These are phyloP conservation scores for Cyclophora albipunctata DNA, from an alignment of 2,888 invertebrate species.

Conservation along the genomic window DNA sequence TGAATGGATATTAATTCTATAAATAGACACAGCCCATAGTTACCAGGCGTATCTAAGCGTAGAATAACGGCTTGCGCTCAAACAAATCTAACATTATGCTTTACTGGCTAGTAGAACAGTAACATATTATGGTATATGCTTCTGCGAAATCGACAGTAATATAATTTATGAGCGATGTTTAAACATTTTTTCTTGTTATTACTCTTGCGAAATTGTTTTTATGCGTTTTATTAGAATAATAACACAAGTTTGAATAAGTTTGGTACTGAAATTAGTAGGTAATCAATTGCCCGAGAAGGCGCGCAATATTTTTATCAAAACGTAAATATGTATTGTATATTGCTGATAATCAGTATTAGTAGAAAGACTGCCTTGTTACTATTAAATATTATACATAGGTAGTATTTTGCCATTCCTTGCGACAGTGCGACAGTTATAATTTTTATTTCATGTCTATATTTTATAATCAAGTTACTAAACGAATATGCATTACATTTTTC, in stretches of 20 bases:
- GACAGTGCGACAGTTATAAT: too few species aligned
- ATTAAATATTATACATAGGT: too few species aligned
- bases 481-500: conserved; percentile 19
- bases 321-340: too few species aligned
- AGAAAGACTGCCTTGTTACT: too few species aligned
- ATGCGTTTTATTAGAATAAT: neutral
- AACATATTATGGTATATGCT: conserved; percentile 16
- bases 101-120: conserved; percentile 12
- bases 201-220: neutral
- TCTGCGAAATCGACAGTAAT: conserved; percentile 15
- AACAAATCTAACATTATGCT: conserved; percentile 18
- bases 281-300: too few species aligned
- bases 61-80: conserved; percentile 22
- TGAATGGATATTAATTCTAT: conserved; percentile 23
- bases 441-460: too few species aligned
- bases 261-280: too few species aligned
- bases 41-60: conserved; percentile 16
- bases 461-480: neutral
- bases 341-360: too few species aligned
- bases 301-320: too few species aligned
- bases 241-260: too few species aligned
- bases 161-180: conserved; percentile 20
- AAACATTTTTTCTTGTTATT: neutral
- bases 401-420: too few species aligned
- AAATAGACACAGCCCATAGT: conserved; percentile 33